Conservation (phyloP, 2,797 vertebrate genomes). For the Odontamblyopus rebecca region DNA sequence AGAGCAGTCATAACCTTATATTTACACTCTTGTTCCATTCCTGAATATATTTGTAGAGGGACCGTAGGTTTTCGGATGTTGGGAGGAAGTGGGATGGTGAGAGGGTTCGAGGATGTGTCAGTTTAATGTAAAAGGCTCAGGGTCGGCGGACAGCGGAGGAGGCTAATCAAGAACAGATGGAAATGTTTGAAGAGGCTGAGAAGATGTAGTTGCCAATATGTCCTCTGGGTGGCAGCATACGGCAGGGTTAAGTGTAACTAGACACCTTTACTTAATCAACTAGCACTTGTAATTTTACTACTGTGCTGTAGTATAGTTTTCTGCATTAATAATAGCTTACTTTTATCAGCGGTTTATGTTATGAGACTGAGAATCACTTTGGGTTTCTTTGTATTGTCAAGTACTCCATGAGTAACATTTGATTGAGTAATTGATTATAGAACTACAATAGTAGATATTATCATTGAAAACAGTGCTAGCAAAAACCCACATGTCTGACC, state of each 20-base stretch:
- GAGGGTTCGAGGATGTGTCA: slow-evolving; percentile 60
- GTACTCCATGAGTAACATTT: neutral
- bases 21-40: slow-evolving; percentile 20
- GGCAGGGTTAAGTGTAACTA: slow-evolving; percentile 32
- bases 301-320: neutral
- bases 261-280: neutral
- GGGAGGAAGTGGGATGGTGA: slow-evolving; percentile 47
- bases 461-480: neutral
- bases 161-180: slow-evolving; percentile 87
- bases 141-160: slow-evolving; percentile 67
- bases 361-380: neutral
- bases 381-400: neutral
- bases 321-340: neutral
- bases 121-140: slow-evolving; percentile 67
- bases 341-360: neutral
- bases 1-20: slow-evolving; percentile 4
- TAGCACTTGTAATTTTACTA: neutral
- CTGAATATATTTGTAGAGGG: slow-evolving; percentile 11
- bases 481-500: neutral
- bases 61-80: slow-evolving; percentile 62
- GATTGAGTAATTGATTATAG: neutral
- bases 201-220: slow-evolving; percentile 25
- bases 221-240: slow-evolving; percentile 74
- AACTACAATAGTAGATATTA: neutral
- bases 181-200: slow-evolving; percentile 26